Evolutionary conservation across 1,140 invertebrate genomes (phyloP), one percentile per base, ranked within the genome.

Genomic region (Chionoecetes opilio): DNA sequence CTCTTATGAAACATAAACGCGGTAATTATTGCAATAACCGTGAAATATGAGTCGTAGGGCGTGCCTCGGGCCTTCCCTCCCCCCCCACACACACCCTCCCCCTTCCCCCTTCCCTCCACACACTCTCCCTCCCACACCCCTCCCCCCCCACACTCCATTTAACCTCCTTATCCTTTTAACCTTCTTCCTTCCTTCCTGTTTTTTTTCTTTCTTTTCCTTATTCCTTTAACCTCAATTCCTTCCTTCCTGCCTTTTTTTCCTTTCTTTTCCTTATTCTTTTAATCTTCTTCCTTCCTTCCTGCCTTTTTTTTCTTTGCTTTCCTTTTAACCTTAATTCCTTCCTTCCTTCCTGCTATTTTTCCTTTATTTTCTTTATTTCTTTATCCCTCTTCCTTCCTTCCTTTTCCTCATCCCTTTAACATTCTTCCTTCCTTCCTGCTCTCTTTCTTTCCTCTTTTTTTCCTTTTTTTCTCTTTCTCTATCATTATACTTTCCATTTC

Each of bases 1-100:
- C 63, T 75, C 63, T 75, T 75, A 75, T 75, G 63, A 75, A 75
- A 26, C 63, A 75, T 75, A 75, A 75, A 75, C 63, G 63, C n/a
- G 63, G 63, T n/a, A 75, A 75, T 75, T 75, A 75, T 75, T 75
- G 63, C 63, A 75, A 75, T 75, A 75, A 75, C 63, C 26, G 8
- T 75, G 63, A 75, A 75, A 75, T 75, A 75, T 75, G 21, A 75
- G 63, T 26, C 63, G 63, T 75, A 26, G 63, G 63, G 63, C 63
- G 63, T n/a, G 63, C 63, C 63, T n/a, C 6, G 63, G 21, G 63
- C 63, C 21, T 11, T 26, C n/a, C 21, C 63, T 21, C n/a, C n/a
- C 26, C 63, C n/a, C 26, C 26, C n/a, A 6, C 53, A 3, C 21
- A 3, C 63, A 2, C 21, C 21, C 63, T 5, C 21, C 63, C n/a